Evolutionary conservation across 2,113 vertebrate genomes (phyloP).

Genomic region (Ia io): DNA sequence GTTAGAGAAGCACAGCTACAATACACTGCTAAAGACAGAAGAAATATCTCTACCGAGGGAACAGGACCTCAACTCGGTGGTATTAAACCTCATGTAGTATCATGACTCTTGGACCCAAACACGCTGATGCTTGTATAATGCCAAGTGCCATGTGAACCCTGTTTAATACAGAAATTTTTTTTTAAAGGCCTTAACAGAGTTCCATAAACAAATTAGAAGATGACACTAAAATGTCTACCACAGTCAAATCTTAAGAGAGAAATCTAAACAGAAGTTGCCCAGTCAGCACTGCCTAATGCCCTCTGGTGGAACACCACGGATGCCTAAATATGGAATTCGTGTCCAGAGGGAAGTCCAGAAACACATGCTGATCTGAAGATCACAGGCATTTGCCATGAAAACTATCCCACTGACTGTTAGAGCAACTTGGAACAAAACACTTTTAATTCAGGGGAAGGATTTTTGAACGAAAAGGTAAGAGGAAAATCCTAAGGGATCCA

Average conservation of each 20-base stretch:
- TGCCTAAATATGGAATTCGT: not conserved
- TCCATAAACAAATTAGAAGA: constrained; percentile 24
- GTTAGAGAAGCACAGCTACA: not conserved
- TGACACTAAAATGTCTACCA: not conserved
- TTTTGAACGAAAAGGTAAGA: not conserved
- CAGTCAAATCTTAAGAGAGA: not conserved
- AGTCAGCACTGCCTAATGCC: not conserved
- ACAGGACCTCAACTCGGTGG: not conserved
- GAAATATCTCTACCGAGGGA: not conserved
- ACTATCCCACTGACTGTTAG: not conserved
- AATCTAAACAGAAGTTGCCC: not conserved
- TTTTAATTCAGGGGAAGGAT: not conserved
- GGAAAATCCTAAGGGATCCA: not conserved
- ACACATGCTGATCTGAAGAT: not conserved
- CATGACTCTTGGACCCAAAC: not conserved
- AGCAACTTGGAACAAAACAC: not conserved
- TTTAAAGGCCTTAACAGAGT: not conserved
- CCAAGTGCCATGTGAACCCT: not conserved
- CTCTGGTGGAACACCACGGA: not conserved
- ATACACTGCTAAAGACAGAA: not conserved
- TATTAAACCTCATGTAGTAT: not conserved
- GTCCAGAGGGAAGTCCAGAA: not conserved
- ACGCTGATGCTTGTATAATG: not conserved
- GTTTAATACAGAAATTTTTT: not conserved
- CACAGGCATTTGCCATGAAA: constrained; percentile 13